These are phyloP conservation scores for Xiphophorus hellerii DNA, from an alignment of 2,113 vertebrate species.

Conservation along the genomic window DNA sequence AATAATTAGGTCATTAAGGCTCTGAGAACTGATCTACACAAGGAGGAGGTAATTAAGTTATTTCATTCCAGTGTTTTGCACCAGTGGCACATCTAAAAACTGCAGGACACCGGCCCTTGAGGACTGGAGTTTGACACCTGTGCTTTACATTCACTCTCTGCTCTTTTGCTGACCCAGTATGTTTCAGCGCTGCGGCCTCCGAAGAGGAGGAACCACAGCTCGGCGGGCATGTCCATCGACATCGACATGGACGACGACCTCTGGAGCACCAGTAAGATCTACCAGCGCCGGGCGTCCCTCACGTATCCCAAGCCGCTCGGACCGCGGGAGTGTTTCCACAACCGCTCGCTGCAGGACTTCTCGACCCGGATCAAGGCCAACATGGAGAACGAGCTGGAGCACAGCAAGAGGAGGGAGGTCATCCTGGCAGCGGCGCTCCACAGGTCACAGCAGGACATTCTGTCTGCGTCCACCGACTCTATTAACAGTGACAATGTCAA, in stretches of 20 bases:
- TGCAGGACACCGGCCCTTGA: too few relatives aligned
- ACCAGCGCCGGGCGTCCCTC: slow-evolving; percentile 60
- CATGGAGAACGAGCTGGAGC: slow-evolving; percentile 74
- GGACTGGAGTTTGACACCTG: too few relatives aligned
- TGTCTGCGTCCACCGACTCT: slow-evolving; percentile 50
- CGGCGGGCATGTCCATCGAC: slow-evolving; percentile 43
- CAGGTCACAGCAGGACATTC: slow-evolving; percentile 21
- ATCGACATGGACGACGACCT: slow-evolving; percentile 54
- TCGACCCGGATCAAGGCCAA: slow-evolving; percentile 68
- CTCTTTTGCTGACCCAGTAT: slow-evolving; percentile 59
- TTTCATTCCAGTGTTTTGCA: too few relatives aligned
- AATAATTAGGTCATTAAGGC: too few relatives aligned
- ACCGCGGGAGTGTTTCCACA: slow-evolving; percentile 64
- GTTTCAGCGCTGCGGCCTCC: slow-evolving; percentile 85
- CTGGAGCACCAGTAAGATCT: slow-evolving; percentile 30
- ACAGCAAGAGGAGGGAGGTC: slow-evolving; percentile 52
- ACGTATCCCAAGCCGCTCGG: slow-evolving; percentile 44
- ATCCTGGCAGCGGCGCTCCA: slow-evolving; percentile 16
- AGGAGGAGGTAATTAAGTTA: too few relatives aligned
- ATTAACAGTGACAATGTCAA: slow-evolving; percentile 43
- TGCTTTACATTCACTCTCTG: neutral
- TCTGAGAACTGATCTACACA: too few relatives aligned
- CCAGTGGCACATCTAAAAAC: too few relatives aligned
- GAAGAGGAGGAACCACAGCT: slow-evolving; percentile 68
- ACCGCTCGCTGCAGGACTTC: slow-evolving; percentile 75